These are phyloP conservation scores for Drosophila cardini DNA, from an alignment of 1,140 invertebrate species.

Conservation along the genomic window DNA sequence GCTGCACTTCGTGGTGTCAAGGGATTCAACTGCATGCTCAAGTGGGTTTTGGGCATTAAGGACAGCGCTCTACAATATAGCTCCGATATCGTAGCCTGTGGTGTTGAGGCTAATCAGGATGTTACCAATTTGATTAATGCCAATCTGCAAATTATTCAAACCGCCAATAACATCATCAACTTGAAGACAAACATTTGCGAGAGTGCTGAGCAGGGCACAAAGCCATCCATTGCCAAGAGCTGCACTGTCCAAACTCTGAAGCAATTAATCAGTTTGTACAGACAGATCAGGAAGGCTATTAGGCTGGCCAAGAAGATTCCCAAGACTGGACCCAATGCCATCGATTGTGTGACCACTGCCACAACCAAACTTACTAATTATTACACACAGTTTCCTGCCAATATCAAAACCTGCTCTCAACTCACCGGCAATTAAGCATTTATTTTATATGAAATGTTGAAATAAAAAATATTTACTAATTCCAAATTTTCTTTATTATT, in stretches of 20 bases:
- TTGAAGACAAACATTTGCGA: conserved; percentile 48
- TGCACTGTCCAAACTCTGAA: conserved; percentile 39
- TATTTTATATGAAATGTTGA: too few species aligned
- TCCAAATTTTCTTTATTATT: too few species aligned
- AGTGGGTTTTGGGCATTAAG: conserved; percentile 63
- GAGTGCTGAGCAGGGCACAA: conserved; percentile 4
- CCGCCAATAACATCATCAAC: conserved; percentile 51
- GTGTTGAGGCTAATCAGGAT: conserved; percentile 53
- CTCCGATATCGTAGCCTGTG: conserved; percentile 43
- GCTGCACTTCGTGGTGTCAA: conserved; percentile 48
- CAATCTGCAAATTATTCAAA: conserved; percentile 48
- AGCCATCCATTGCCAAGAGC: conserved; percentile 23
- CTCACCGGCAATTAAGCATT: conserved; percentile 49
- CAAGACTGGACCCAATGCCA: conserved; percentile 56
- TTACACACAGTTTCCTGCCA: conserved; percentile 63
- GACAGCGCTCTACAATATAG: conserved; percentile 52
- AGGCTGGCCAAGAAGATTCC: conserved; percentile 54
- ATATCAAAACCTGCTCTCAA: conserved; percentile 58
- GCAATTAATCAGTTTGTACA: conserved; percentile 33
- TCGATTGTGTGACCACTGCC: conserved; percentile 50
- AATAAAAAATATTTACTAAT: too few species aligned
- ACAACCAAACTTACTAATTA: conserved; percentile 47
- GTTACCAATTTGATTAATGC: conserved; percentile 65
- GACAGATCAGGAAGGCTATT: conserved; percentile 37
- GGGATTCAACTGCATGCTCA: conserved; percentile 65